phyloP scores from a whole-genome alignment of 2,797 vertebrate species.

The Chloroceryle inda region DNA sequence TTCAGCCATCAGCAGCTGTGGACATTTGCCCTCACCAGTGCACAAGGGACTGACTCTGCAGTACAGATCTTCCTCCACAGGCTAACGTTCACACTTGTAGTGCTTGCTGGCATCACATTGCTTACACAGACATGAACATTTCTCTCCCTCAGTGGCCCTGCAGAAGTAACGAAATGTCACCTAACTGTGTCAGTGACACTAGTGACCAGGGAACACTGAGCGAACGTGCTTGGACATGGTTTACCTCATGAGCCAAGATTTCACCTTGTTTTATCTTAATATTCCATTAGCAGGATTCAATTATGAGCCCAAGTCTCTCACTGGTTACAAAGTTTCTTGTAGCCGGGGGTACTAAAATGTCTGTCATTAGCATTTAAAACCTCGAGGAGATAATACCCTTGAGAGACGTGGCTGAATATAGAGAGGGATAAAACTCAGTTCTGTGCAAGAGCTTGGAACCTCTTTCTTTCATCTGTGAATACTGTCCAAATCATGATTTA shows the following conservation, averaged over 20 bases:
- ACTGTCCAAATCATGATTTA: neutral
- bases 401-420: neutral
- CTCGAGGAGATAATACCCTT: neutral
- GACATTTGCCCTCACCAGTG: neutral
- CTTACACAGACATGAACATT: rapidly evolving
- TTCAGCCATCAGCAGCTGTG: neutral
- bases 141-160: neutral
- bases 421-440: neutral
- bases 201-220: neutral
- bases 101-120: neutral
- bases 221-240: rapidly evolving
- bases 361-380: neutral
- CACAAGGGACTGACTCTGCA: neutral
- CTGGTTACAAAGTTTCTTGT: neutral
- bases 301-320: neutral
- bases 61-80: neutral
- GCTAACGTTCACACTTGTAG: neutral
- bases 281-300: neutral
- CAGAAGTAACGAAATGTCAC: neutral
- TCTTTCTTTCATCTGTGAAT: neutral
- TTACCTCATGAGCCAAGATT: neutral
- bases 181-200: rapidly evolving
- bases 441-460: neutral
- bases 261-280: neutral
- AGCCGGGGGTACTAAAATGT: neutral